A percentile compares a stretch with the other conserved stretches of the same genome.
Conservation (phyloP, 2,797 vertebrate species). For the Eremophila alpestris region DNA sequence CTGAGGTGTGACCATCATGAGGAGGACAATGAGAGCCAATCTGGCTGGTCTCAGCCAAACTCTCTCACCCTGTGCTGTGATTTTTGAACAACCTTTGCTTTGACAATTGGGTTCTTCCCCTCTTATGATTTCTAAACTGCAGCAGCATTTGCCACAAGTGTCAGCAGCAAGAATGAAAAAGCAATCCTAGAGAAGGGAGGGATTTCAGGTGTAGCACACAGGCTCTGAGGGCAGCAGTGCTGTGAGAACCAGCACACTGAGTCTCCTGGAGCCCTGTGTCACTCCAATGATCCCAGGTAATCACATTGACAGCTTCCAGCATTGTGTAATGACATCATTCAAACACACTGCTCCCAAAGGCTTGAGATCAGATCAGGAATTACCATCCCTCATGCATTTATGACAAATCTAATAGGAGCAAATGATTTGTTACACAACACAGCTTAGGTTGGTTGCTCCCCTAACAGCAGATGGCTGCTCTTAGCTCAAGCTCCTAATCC, state of each 20-base stretch:
- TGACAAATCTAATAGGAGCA: conserved; percentile 47
- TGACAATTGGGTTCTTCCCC: neutral
- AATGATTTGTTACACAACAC: conserved; percentile 41
- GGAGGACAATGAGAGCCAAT: neutral
- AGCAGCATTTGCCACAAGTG: neutral
- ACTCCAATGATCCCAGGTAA: conserved; percentile 50
- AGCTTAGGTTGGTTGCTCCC: neutral
- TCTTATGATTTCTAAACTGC: neutral
- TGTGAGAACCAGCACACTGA: neutral
- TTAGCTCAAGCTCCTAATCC: neutral
- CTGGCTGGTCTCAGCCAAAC: neutral
- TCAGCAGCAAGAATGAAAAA: neutral
- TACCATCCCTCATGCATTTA: conserved; percentile 43
- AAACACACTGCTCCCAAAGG: conserved; percentile 59
- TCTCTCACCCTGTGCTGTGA: accelerated
- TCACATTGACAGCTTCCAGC: conserved; percentile 53
- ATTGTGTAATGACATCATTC: conserved; percentile 64
- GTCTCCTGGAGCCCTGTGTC: neutral
- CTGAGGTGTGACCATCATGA: neutral
- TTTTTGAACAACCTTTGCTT: neutral
- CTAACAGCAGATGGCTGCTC: neutral
- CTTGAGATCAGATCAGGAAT: conserved; percentile 45
- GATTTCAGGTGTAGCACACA: neutral
- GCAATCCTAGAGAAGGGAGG: neutral
- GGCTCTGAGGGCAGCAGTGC: neutral